Evolutionary conservation across 2,888 invertebrate species (phyloP).

Genomic region (Phortica okadai): DNA sequence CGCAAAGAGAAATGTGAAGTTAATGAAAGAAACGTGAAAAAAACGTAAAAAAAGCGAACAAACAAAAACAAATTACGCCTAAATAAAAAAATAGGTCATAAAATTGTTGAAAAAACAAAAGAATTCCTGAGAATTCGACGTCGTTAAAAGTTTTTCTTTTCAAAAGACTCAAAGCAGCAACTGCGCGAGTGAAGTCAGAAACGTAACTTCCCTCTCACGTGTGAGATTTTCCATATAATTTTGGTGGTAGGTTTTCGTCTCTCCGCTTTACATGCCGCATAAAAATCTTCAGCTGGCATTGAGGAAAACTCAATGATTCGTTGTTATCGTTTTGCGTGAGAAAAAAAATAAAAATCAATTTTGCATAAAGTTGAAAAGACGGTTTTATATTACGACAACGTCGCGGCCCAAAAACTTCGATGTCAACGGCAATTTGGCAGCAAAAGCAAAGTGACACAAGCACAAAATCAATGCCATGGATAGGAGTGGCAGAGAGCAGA

Average conservation of each 20-base stretch:
- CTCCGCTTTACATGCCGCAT: neutral
- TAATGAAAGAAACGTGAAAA: neutral
- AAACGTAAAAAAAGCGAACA: neutral
- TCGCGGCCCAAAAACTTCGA: slow-evolving; percentile 51
- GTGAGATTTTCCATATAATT: neutral
- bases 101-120: neutral
- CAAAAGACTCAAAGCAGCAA: neutral
- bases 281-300: slow-evolving; percentile 16
- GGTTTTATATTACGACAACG: neutral
- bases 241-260: slow-evolving; percentile 20
- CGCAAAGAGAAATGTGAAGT: neutral
- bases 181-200: slow-evolving; percentile 9
- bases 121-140: neutral
- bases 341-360: slow-evolving; percentile 70
- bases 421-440: slow-evolving; percentile 58
- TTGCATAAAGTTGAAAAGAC: slow-evolving; percentile 44
- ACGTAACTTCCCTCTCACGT: neutral
- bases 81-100: neutral
- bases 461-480: slow-evolving; percentile 70
- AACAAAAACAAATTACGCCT: neutral
- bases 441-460: slow-evolving; percentile 32
- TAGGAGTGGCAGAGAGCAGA: slow-evolving; percentile 57
- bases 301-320: slow-evolving; percentile 30
- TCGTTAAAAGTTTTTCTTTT: neutral
- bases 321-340: slow-evolving; percentile 57